Conservation (phyloP, 2,797 vertebrate species). For the Xyrichtys novacula region DNA sequence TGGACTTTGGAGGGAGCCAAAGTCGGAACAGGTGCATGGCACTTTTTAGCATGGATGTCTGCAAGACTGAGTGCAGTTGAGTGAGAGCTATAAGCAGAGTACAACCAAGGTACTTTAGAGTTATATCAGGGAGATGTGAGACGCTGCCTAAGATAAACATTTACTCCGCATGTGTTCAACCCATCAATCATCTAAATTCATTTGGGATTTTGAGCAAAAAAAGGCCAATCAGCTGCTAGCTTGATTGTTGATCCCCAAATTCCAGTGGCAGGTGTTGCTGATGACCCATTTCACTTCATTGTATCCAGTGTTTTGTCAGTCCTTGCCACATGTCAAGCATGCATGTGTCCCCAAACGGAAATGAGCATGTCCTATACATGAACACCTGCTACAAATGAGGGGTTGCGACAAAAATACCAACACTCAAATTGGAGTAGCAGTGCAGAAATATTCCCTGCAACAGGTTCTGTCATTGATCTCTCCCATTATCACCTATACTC, state of each 20-base stretch:
- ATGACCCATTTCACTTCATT: conserved; percentile 58
- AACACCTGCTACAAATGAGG: conserved; percentile 66
- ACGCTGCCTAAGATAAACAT: conserved; percentile 63
- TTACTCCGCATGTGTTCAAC: conserved; percentile 65
- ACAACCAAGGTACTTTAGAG: conserved; percentile 54
- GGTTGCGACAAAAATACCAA: conserved; percentile 49
- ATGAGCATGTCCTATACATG: conserved; percentile 61
- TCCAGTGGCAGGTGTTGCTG: conserved; percentile 76
- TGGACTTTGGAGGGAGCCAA: conserved; percentile 55
- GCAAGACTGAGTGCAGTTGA: conserved; percentile 12
- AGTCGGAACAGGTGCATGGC: conserved; percentile 75
- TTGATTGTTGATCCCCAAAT: conserved; percentile 65
- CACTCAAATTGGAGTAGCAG: conserved; percentile 24
- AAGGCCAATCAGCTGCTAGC: conserved; percentile 64
- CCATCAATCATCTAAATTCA: conserved; percentile 63
- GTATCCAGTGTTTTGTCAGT: conserved; percentile 59
- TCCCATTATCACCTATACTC: conserved; percentile 50
- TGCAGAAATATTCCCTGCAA: conserved; percentile 13
- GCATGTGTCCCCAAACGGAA: conserved; percentile 63
- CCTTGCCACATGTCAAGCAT: conserved; percentile 53
- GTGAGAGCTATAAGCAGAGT: conserved; percentile 30
- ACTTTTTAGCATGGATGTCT: conserved; percentile 47
- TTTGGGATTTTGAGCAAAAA: conserved; percentile 61
- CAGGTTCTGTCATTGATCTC: conserved; percentile 46
- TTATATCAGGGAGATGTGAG: conserved; percentile 49